These are phyloP conservation scores for Ptiloglossa arizonensis DNA, from an alignment of 1,140 invertebrate genomes.

Conservation along the genomic window DNA sequence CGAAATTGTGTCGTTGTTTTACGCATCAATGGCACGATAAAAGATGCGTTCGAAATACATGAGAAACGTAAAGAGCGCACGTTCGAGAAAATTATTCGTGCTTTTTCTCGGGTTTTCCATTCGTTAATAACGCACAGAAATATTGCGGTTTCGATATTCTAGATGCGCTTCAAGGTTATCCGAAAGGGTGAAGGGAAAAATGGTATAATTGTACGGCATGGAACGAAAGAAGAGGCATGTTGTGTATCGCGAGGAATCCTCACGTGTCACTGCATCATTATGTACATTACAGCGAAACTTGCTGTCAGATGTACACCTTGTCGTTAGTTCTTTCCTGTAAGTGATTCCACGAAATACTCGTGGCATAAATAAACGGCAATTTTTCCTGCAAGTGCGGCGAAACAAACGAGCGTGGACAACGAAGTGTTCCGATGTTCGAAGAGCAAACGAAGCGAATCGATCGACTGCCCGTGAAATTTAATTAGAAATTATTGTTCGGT, in stretches of 20 bases:
- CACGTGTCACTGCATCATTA: conserved; percentile 64
- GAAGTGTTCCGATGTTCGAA: not conserved
- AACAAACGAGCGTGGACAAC: conserved; percentile 39
- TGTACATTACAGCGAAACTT: conserved; percentile 48
- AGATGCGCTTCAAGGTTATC: not conserved
- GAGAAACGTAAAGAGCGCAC: not conserved
- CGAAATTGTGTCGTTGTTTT: no score
- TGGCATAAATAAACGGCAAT: conserved; percentile 31
- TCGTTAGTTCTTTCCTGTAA: conserved; percentile 50
- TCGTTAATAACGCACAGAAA: not conserved
- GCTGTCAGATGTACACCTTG: conserved; percentile 28
- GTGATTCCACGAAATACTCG: conserved; percentile 51
- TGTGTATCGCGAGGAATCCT: conserved; percentile 52
- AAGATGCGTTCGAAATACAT: no score
- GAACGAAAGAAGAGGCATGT: conserved; percentile 30
- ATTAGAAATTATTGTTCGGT: not conserved
- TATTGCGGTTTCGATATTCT: not conserved
- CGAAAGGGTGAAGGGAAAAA: not conserved
- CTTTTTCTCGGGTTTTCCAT: not conserved
- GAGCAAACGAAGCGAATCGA: not conserved
- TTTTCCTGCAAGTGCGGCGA: conserved; percentile 25
- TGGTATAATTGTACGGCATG: conserved; percentile 26
- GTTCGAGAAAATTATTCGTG: not conserved
- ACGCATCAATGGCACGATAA: no score
- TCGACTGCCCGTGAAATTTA: not conserved